These are phyloP conservation scores for Orientallactaga bullata DNA, from an alignment of 2,113 vertebrate genomes.

Conservation along the genomic window DNA sequence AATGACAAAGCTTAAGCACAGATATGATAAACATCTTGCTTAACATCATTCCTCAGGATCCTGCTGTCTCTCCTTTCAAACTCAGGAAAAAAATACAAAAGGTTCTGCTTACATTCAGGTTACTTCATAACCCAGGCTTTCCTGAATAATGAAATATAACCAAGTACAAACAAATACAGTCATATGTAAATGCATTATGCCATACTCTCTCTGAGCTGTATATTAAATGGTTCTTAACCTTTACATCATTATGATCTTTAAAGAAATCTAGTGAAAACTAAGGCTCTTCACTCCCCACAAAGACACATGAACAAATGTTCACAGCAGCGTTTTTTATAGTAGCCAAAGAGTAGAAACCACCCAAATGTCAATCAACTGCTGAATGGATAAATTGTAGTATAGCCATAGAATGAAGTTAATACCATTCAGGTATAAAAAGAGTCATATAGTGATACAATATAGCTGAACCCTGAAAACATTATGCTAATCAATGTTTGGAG, in stretches of 20 bases:
- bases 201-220: conserved; percentile 35
- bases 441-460: background rate
- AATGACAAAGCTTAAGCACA: conserved; percentile 64
- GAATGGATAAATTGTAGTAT: conserved; percentile 9
- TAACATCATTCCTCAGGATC: conserved; percentile 5
- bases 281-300: conserved; percentile 24
- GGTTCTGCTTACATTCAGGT: conserved; percentile 23
- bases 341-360: conserved; percentile 1
- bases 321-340: conserved; percentile 36
- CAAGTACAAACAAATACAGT: background rate
- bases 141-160: conserved; percentile 53
- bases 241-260: background rate
- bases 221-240: conserved; percentile 30
- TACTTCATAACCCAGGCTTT: conserved; percentile 43
- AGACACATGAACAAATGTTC: conserved; percentile 4
- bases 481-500: background rate
- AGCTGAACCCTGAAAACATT: conserved; percentile 35
- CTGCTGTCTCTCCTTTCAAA: conserved; percentile 38
- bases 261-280: conserved; percentile 49
- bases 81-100: background rate
- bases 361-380: conserved; percentile 1
- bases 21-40: conserved; percentile 56
- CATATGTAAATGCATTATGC: conserved; percentile 45
- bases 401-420: conserved; percentile 6
- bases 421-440: conserved; percentile 46